Evolutionary conservation across 2,113 vertebrate species (phyloP).

Genomic region (Sander lucioperca): DNA sequence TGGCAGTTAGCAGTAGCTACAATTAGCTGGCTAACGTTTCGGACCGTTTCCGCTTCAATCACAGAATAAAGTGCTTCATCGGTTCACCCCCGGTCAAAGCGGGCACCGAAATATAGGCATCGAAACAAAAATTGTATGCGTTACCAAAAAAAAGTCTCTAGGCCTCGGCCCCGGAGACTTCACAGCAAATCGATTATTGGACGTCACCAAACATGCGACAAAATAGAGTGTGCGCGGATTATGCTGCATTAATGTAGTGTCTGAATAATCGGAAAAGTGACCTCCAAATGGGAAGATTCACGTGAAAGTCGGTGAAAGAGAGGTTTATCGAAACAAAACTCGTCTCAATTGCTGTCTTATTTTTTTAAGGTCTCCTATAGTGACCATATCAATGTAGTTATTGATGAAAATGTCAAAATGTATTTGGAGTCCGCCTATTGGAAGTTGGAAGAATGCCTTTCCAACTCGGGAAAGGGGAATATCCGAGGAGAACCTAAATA

Average conservation of each 20-base stretch:
- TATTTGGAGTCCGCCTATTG: no score
- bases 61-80: constrained; percentile 75
- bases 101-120: constrained; percentile 67
- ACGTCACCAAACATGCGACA: constrained; percentile 87
- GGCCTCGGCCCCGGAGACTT: constrained; percentile 83
- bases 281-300: no score
- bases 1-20: constrained; percentile 72
- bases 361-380: no score
- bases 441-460: no score
- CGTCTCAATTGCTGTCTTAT: no score
- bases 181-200: constrained; percentile 76
- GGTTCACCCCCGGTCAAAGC: constrained; percentile 68
- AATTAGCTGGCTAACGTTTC: constrained; percentile 62
- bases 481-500: no score
- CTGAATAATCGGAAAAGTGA: no score
- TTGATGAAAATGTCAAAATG: no score
- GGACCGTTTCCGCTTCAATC: constrained; percentile 59
- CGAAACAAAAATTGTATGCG: constrained; percentile 31
- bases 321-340: no score
- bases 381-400: no score
- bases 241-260: not conserved
- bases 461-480: no score
- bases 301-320: no score
- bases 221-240: constrained; percentile 45
- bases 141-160: constrained; percentile 69